phyloP scores from a whole-genome alignment of 1,140 invertebrate species.

The Drosophila tropicalis region DNA sequence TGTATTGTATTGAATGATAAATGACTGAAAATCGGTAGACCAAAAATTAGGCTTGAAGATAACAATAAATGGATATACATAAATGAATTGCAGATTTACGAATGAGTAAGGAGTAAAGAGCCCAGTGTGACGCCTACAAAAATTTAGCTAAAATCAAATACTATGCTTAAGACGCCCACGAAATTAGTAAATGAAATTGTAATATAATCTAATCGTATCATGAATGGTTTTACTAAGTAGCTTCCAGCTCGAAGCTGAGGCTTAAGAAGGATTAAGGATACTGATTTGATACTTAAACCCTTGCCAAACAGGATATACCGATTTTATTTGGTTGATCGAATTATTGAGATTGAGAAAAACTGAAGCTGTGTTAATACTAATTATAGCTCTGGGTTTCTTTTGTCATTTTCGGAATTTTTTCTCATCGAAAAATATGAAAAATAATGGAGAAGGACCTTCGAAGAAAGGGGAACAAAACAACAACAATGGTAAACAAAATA shows the following conservation, averaged over 20 bases:
- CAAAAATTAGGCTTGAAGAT: not conserved
- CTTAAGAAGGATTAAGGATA: too few relatives aligned
- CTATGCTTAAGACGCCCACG: too few relatives aligned
- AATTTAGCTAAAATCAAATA: too few relatives aligned
- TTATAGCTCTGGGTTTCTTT: not conserved
- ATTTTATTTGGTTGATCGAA: too few relatives aligned
- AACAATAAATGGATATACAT: not conserved
- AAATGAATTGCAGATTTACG: conserved; percentile 1
- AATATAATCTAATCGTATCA: too few relatives aligned
- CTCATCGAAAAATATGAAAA: not conserved
- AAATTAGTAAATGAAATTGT: too few relatives aligned
- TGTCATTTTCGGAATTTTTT: not conserved
- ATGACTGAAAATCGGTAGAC: not conserved
- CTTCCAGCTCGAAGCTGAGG: too few relatives aligned
- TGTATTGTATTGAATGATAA: not conserved
- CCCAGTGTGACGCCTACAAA: too few relatives aligned
- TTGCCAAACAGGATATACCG: too few relatives aligned
- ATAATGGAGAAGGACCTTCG: not conserved
- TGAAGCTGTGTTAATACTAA: not conserved
- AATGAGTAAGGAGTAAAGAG: too few relatives aligned
- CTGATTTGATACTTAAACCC: too few relatives aligned
- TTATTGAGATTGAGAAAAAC: not conserved
- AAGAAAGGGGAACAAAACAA: not conserved
- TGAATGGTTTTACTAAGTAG: too few relatives aligned
- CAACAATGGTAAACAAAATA: not conserved